phyloP scores from a whole-genome alignment of 2,888 invertebrate species.

The Xylota segnis region DNA sequence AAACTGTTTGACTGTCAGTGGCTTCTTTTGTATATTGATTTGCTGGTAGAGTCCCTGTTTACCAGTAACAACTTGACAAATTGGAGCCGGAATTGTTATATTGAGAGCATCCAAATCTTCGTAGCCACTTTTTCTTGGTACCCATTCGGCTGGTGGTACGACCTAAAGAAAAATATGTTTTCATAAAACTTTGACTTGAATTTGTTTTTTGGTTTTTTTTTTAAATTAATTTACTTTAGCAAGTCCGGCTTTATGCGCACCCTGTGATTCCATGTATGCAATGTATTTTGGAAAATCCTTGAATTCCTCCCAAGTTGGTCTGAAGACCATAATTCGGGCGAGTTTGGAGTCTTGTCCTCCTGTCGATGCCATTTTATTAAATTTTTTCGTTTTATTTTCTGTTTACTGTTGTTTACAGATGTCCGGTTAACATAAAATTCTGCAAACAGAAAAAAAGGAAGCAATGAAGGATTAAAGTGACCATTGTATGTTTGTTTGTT shows the following conservation, averaged over 20 bases:
- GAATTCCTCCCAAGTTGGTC: conserved; percentile 99
- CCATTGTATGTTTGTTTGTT: background rate
- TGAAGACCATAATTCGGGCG: conserved; percentile 87
- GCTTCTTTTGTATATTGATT: conserved; percentile 97
- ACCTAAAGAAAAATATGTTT: conserved; percentile 85
- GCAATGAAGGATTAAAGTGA: background rate
- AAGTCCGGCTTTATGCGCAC: conserved; percentile 97
- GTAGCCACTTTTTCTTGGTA: conserved; percentile 94
- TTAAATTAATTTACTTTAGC: conserved; percentile 90
- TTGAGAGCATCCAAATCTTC: conserved; percentile 91
- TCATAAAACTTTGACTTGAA: conserved; percentile 3
- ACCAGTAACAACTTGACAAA: conserved; percentile 97
- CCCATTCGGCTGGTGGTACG: conserved; percentile 98
- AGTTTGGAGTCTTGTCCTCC: conserved; percentile 65
- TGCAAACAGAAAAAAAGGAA: conserved; percentile 13
- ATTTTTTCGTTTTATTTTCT: too few relatives aligned
- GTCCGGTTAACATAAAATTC: conserved; percentile 51
- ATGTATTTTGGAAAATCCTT: conserved; percentile 96
- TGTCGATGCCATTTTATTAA: conserved; percentile 60
- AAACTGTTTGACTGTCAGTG: conserved; percentile 95
- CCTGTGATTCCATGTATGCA: conserved; percentile 95
- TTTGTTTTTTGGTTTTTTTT: background rate
- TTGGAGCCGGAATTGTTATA: conserved; percentile 96
- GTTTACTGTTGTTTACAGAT: conserved; percentile 31
- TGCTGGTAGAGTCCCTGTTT: conserved; percentile 98